Base-by-base conservation (phyloP, 92 coral and sea anemone species). In the Meandrina meandrites region DNA sequence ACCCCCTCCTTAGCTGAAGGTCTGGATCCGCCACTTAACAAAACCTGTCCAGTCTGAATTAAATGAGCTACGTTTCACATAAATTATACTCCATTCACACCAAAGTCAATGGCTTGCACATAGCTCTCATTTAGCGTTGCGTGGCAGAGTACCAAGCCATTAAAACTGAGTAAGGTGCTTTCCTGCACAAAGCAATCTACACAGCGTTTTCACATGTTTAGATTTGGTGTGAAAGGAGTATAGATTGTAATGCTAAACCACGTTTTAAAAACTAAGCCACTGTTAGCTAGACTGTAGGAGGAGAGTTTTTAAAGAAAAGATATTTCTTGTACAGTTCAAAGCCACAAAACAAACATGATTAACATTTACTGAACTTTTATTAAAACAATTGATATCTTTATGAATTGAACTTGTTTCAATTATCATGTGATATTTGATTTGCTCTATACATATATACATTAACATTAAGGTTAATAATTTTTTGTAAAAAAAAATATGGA, bases 401-500 rank as follows among this genome's bases (percentile, higher is more conserved):
- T 60, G 28, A 72, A 32, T 72, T 72, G 19, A 16, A 17, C 18
- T 35, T 72, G 15, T 21, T 72, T 72, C 45, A 72, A n/a, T 21
- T 36, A 72, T 36, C 76, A 36, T 36, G n/a, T 36, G 76, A 35
- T 36, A 72, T 72, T 72, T 72, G 76, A 32, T 36, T 35, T 72
- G 22, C 14, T 35, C 76, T 71, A 71, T 35, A 71, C 76, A 72
- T 66, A 66, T 66, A 66, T 28, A 72, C 76, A 72, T 72, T n/a
- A 17, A 21, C 45, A 14, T 6, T 36, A 72, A 72, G 76, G 32
- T 32, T 34, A 72, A 35, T 36, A 53, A 4, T 5, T 21, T 83
- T 83, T 83, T 83, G 70, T 53, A 83, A 73, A 83, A 83, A 56
- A 74, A 53, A 18, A 32, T 53, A 53, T 74, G 67, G 56, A 72